Base-by-base conservation (phyloP, 2,113 vertebrate genomes). In the Neopipo cinnamomea region DNA sequence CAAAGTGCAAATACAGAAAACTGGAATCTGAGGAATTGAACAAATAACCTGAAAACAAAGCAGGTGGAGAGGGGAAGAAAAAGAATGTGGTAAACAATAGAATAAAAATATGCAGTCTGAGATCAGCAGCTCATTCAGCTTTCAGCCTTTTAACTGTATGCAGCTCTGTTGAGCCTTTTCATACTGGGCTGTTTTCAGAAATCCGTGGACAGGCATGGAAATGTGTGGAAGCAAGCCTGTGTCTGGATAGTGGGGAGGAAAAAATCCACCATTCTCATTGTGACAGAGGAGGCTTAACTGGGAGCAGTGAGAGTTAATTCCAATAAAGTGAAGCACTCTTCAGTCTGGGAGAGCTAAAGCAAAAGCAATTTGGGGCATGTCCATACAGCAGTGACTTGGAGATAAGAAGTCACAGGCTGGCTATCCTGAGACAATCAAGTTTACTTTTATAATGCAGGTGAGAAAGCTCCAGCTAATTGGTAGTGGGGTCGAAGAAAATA, bases 91-190 rank as follows among this genome's bases (percentile, higher is more conserved):
- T 65, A 78, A 87, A 91, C 92, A 92, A 79, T 50, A 75, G 83
- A 87, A 85, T 88, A 68, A 89, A 92, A 92, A 94, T 71, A 85
- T 39, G 56, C 61, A 59, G 49, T 65, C 56, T 89, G 68, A 89
- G 68, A 89, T 95, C 91, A 95, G 76, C 76, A 89, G 52, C 52
- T 94, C 66, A 46, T 95, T 96, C 72, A 63, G 11, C 78, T 91
- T 88, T 44, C 73, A 92, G 61, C 47, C 47, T 92, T 89, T 86
- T 93, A 95, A 72, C 61, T 42, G 47, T 91, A 23, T 71, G 55
- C 68, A 84, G 67, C 47, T 92, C 92, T 76, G 53, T 30, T 66
- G 20, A 85, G 67, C 72, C 78, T 89, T 92, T 95, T 95, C 72
- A 91, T 80, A 72, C 47, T 50, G 39, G 46, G 24, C 35, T 89